Base-by-base conservation (phyloP, 2,888 invertebrate species). In the Cistogaster globosa region DNA sequence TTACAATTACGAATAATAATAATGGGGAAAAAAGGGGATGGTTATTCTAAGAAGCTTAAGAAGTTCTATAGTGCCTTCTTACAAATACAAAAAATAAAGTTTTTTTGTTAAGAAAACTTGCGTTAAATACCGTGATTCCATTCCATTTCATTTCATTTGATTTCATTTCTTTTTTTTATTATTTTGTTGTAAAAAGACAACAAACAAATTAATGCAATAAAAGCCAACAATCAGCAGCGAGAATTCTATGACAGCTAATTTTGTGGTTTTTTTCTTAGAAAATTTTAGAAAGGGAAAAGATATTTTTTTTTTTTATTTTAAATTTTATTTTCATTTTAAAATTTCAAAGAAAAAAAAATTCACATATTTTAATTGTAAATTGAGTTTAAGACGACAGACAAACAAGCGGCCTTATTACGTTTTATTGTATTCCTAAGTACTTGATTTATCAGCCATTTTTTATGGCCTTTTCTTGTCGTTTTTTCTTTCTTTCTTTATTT, bases 321-420 rank as follows among this genome's bases (percentile, higher is more conserved):
- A 62, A n/a, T n/a, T 62, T 42, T 69, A 62, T 55, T 62, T 53
- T 69, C 26, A 42, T 68, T 58, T 42, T 20, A 48, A 22, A 42
- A 12, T 69, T 45, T 78, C 16, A n/a, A n/a, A n/a, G 3, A n/a
- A 36, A 16, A 26, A 36, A 36, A 58, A 36, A 55, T 71, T 58
- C 38, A 58, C 22, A 71, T 55, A 79, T 85, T 85, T 82, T 78
- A 78, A 85, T 82, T 78, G 82, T 75, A 79, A 85, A 82, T 85
- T 82, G 82, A 82, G 63, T 84, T 84, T 78, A 65, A 58, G 57
- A 38, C 63, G 26, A 6, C 38, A n/a, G 22, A 26, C 42, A 60
- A 57, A 51, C 57, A 67, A 65, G 55, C 58, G 78, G 75, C 53
- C 85, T 85, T 82, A 85, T 85, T 85, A 85, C 75, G 60, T 67